A percentile compares a stretch with the other conserved stretches of the same genome.
Evolutionary conservation across 1,140 invertebrate genomes (phyloP).

Genomic region (Brachystomella parvula): DNA sequence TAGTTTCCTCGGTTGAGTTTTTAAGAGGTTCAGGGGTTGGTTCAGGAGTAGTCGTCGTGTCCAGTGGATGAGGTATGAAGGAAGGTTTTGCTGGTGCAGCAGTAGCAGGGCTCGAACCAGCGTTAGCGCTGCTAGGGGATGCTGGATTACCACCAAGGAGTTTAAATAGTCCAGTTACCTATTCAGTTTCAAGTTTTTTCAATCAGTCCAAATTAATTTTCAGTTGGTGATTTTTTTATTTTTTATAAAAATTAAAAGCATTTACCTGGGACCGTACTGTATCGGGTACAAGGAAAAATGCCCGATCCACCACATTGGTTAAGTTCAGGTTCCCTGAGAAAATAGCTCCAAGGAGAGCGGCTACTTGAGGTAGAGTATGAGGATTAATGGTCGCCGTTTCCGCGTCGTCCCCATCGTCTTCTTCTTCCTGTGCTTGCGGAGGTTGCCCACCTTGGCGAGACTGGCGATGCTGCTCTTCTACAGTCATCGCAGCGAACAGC

Average conservation of each 20-base stretch:
- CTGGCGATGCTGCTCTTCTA: constrained; percentile 12
- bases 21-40: neutral
- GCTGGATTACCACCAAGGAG: constrained; percentile 21
- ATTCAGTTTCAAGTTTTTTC: no score
- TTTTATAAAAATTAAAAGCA: no score
- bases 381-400: constrained; percentile 19
- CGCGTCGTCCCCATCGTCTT: constrained; percentile 20
- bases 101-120: neutral
- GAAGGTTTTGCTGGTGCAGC: neutral
- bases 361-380: constrained; percentile 35
- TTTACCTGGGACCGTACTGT: constrained; percentile 27
- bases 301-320: constrained; percentile 29
- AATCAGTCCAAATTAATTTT: no score
- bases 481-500: constrained; percentile 28
- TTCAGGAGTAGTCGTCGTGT: neutral
- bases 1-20: neutral
- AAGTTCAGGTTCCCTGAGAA: constrained; percentile 37
- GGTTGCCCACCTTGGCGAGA: constrained; percentile 10
- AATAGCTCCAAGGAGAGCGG: constrained; percentile 37
- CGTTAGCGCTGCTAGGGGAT: neutral
- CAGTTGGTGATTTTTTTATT: no score
- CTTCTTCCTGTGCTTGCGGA: constrained; percentile 6
- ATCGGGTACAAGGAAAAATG: constrained; percentile 32
- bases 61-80: constrained; percentile 1
- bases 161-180: constrained; percentile 27